Percentiles rank a stretch among this genome's conserved stretches.
phyloP scores from a whole-genome alignment of 2,113 vertebrate species.

The Scomber colias region DNA sequence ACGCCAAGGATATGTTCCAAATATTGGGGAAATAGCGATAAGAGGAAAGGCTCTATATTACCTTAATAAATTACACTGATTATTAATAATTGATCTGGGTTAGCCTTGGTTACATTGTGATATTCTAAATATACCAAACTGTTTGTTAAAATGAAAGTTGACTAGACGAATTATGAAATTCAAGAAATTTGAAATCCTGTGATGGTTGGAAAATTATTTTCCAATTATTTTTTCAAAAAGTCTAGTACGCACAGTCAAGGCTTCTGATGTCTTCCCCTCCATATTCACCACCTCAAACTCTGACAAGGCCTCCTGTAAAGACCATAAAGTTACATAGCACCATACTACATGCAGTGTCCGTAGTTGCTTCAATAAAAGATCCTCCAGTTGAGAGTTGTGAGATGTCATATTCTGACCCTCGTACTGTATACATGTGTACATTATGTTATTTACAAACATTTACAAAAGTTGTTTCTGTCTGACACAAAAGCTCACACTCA shows the following conservation, averaged over 20 bases:
- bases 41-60: slow-evolving; percentile 37
- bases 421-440: too few relatives aligned
- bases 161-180: background rate
- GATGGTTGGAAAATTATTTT: background rate
- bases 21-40: slow-evolving; percentile 39
- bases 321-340: slow-evolving; percentile 1
- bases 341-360: background rate
- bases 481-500: slow-evolving; percentile 58
- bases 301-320: slow-evolving; percentile 87
- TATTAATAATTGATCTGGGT: background rate
- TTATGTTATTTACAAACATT: background rate
- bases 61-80: slow-evolving; percentile 2
- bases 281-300: slow-evolving; percentile 90
- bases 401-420: background rate
- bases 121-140: background rate
- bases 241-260: slow-evolving; percentile 82
- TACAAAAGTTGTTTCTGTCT: background rate
- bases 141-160: too few relatives aligned
- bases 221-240: background rate
- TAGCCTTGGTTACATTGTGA: background rate
- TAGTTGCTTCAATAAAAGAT: background rate
- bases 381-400: background rate
- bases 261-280: slow-evolving; percentile 81
- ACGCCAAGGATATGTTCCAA: slow-evolving; percentile 53
- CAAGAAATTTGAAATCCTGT: background rate